Evolutionary conservation across 2,113 vertebrate genomes (phyloP).

Genomic region (Columbina picui): DNA sequence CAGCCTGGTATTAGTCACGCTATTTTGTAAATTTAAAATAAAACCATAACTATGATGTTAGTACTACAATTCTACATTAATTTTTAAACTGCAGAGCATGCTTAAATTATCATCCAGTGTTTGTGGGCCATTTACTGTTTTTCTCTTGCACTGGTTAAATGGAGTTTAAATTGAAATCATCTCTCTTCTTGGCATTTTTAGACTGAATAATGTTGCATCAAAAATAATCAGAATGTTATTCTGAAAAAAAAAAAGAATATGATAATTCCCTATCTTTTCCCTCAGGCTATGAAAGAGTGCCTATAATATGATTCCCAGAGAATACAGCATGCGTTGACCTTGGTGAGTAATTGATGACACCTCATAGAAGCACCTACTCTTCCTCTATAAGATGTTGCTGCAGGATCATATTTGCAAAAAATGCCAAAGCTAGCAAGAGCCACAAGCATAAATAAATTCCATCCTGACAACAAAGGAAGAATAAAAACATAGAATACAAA

Average conservation of each 20-base stretch:
- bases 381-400: not conserved
- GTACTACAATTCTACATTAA: not conserved
- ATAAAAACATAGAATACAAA: not conserved
- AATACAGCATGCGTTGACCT: not conserved
- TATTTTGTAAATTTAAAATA: not conserved
- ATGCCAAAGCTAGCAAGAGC: not conserved
- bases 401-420: constrained; percentile 41
- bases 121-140: not conserved
- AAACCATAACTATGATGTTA: not conserved
- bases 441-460: not conserved
- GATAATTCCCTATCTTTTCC: not conserved
- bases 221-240: constrained; percentile 21
- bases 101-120: not conserved
- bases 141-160: not conserved
- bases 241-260: not conserved
- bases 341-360: constrained; percentile 6
- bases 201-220: not conserved
- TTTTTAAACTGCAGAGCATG: not conserved
- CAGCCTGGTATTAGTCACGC: not conserved
- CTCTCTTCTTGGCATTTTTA: constrained; percentile 15
- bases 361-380: not conserved
- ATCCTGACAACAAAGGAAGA: not conserved
- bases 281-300: not conserved
- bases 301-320: not conserved
- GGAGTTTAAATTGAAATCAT: not conserved